Evolutionary conservation across 2,888 invertebrate species (phyloP), one percentile per base, ranked within the genome.

Genomic region (Hesperia comma): DNA sequence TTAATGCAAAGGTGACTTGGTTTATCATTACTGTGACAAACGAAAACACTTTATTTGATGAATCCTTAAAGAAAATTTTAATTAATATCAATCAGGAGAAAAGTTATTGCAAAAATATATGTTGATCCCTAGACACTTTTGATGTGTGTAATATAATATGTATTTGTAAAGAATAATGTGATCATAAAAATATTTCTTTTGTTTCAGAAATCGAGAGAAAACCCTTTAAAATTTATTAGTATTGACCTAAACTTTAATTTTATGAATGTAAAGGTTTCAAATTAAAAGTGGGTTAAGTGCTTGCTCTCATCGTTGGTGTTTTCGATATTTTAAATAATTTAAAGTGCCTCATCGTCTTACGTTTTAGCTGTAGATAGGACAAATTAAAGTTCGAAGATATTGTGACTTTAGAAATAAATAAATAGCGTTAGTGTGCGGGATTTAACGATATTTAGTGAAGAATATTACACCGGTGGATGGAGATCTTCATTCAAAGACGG

Each of bases 291-390:
- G 69, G 66, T 72, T 51, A 63, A 75, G 78, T 77, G 77, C 72
- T 75, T 77, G 72, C 67, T 69, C 62, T 73, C 70, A 72, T 69
- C 69, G 69, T 70, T 71, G 67, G 26, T 49, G 69, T 72, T 73
- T 32, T 74, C 66, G 72, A 76, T 72, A 74, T 75, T 75, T 72
- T 72, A 79, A 81, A 81, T 82, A 81, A 73, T 76, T 75, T 72
- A 72, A 81, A 81, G 82, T 83, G 83, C 81, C 81, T 81, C 76
- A 71, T 71, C 69, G 72, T 74, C 73, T 75, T 74, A 75, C 72
- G 72, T 75, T 71, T 69, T 73, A 73, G 67, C 67, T 71, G 71
- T 73, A 69, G 63, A 68, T 69, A 70, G 67, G 55, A 61, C 54
- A 55, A 55, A 55, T 37, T n/a, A 61, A 61, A 40, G 61, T 55